These are phyloP conservation scores for Egretta garzetta DNA, from an alignment of 2,113 vertebrate genomes.

Conservation along the genomic window DNA sequence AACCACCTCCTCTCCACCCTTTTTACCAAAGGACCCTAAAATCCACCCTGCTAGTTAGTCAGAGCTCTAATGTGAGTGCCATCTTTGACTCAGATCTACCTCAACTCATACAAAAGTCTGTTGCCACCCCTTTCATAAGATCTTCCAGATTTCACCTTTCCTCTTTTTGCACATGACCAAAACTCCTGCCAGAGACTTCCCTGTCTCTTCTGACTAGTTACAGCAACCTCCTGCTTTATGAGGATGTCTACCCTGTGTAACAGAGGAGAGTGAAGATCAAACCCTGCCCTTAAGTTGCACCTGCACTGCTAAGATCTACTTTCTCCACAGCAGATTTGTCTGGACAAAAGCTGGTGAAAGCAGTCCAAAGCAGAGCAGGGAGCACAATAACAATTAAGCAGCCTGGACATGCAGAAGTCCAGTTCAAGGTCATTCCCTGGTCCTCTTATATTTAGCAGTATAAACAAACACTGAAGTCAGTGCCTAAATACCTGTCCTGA, in stretches of 20 bases:
- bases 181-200: background rate
- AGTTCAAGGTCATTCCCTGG: background rate
- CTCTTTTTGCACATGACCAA: background rate
- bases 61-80: background rate
- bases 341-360: background rate
- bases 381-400: background rate
- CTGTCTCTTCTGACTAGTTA: background rate
- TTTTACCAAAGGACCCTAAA: background rate
- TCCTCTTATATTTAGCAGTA: background rate
- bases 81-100: background rate
- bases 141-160: background rate
- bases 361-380: background rate
- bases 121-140: background rate
- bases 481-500: background rate
- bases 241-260: background rate
- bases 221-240: background rate
- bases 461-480: background rate
- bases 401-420: background rate
- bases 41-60: background rate
- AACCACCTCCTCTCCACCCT: background rate
- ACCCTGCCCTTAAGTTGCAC: background rate
- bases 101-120: background rate
- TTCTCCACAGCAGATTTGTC: background rate
- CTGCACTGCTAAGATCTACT: background rate
- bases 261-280: background rate